Evolutionary conservation across 1,140 invertebrate species (phyloP), one percentile per base, ranked within the genome.

Genomic region (Drosophila biarmipes): DNA sequence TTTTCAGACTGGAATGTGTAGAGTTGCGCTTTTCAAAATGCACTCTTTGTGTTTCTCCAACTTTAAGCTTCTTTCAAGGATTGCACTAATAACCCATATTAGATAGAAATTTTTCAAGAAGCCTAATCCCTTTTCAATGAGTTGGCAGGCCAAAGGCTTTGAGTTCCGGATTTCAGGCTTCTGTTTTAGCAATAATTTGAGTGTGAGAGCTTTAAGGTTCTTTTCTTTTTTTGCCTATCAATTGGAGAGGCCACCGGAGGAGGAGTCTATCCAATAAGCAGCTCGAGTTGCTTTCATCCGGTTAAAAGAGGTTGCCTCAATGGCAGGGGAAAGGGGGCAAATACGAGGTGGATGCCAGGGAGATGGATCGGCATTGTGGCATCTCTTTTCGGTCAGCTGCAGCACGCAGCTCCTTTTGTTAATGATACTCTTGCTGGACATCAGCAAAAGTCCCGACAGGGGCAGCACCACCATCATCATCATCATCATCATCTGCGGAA

Each of bases 361-460:
- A 46, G 42, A n/a, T 69, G 63, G 49, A 34, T 48, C 63, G 12
- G 48, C 38, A 55, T 46, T 64, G 51, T 78, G 58, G 31, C 49
- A 52, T 59, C 53, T 43, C 15, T 31, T 61, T 49, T 86, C 43
- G 82, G 78, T 75, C 81, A 86, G 74, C 24, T 81, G 78, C 63
- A 78, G 82, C 78, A 87, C 75, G 84, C 82, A 87, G 85, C 84
- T 87, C 63, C 75, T 82, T 87, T 87, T 89, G 84, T 87, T 87
- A 87, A 87, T 89, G 84, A 87, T 87, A 87, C 84, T 87, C 85
- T 73, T 87, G 84, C 85, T 46, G 80, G 78, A 84, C 76, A 81
- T 71, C 82, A 62, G 69, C 24, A 43, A 77, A 78, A 71, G 52
- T 57, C 73, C 56, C 49, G 31, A 34, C 73, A 68, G 61, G 46